A percentile compares a stretch with the other conserved stretches of the same genome.
These are phyloP conservation scores for Caiman crocodilus DNA, from an alignment of 2,797 vertebrate genomes.

Conservation along the genomic window DNA sequence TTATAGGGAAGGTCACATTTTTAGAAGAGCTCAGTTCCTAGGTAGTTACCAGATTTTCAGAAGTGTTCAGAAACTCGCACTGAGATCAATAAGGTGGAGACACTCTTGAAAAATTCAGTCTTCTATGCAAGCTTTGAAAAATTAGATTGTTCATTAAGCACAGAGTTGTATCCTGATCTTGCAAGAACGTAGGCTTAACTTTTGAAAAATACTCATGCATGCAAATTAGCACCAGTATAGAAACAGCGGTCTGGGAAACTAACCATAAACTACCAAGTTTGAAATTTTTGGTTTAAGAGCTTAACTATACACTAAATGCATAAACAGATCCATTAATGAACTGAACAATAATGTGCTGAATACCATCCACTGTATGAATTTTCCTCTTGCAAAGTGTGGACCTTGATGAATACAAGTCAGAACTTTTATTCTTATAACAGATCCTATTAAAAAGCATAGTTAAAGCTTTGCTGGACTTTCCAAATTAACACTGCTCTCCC, in stretches of 20 bases:
- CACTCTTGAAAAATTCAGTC: neutral
- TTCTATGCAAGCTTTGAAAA: neutral
- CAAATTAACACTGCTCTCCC: neutral
- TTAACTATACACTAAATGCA: neutral
- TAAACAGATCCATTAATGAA: neutral
- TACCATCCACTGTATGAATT: neutral
- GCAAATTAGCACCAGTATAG: neutral
- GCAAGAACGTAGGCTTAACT: neutral
- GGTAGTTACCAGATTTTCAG: neutral
- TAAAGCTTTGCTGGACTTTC: neutral
- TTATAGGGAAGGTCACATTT: neutral
- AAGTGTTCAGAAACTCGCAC: too few species aligned
- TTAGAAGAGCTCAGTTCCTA: neutral
- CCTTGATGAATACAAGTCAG: neutral
- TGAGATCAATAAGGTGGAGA: neutral
- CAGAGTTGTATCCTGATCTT: neutral
- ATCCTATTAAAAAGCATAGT: neutral
- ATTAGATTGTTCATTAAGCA: neutral
- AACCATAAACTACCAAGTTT: neutral
- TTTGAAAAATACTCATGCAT: neutral
- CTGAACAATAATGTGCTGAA: neutral
- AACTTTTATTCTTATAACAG: neutral
- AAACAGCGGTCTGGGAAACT: neutral
- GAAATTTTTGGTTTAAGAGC: neutral
- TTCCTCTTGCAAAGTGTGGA: neutral